Percentiles rank a stretch among this genome's conserved stretches.
Evolutionary conservation across 2,888 invertebrate genomes (phyloP).

Genomic region (Cephus runcator): DNA sequence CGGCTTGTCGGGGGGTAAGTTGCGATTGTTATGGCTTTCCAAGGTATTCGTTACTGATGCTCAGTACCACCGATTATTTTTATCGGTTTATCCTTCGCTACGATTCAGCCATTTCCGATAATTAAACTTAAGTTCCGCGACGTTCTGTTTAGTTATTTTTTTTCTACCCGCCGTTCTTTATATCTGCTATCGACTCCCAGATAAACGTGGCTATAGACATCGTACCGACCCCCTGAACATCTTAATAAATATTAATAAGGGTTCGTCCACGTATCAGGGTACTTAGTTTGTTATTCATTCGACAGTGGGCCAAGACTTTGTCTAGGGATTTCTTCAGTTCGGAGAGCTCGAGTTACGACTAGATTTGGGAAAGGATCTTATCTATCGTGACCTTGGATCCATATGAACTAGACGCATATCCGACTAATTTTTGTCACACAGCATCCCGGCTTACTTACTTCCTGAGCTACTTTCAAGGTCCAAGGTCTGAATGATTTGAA

Average conservation of each 20-base stretch:
- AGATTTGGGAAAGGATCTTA: not conserved
- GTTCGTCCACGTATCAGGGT: not conserved
- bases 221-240: conserved; percentile 9
- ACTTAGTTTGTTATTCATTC: not conserved
- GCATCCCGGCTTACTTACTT: not conserved
- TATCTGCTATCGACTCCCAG: not conserved
- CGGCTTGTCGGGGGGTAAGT: conserved; percentile 14
- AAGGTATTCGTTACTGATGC: conserved; percentile 17
- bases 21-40: conserved; percentile 20
- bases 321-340: not conserved
- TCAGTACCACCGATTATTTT: conserved; percentile 7
- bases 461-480: not conserved
- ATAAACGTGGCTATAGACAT: conserved; percentile 17
- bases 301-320: not conserved
- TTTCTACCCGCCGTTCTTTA: not conserved
- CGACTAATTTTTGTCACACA: not conserved
- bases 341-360: not conserved
- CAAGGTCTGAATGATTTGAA: not conserved
- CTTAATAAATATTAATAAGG: not conserved
- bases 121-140: not conserved
- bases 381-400: not conserved
- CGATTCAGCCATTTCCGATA: not conserved
- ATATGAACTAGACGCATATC: not conserved
- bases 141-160: not conserved
- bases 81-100: not conserved